phyloP scores from a whole-genome alignment of 2,888 invertebrate genomes.

The Leucophora obtusa region DNA sequence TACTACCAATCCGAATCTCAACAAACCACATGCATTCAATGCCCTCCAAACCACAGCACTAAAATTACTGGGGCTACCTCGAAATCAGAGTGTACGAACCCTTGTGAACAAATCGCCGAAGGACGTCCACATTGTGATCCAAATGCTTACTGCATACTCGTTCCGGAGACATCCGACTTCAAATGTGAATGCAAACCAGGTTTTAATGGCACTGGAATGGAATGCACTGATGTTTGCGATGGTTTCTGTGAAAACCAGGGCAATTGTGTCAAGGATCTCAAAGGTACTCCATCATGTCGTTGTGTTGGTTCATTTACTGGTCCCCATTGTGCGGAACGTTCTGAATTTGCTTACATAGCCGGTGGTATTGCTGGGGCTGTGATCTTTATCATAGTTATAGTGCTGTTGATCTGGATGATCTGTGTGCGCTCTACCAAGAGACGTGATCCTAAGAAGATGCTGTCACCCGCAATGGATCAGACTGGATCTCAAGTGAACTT shows the following conservation, averaged over 20 bases:
- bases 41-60: conserved; percentile 95
- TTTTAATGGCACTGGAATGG: conserved; percentile 91
- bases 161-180: conserved; percentile 90
- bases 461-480: conserved; percentile 92
- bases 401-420: conserved; percentile 97
- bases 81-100: conserved; percentile 91
- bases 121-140: conserved; percentile 91
- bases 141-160: conserved; percentile 91
- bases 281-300: conserved; percentile 91
- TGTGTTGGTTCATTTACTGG: conserved; percentile 96
- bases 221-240: conserved; percentile 89
- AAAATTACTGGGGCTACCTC: conserved; percentile 88
- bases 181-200: conserved; percentile 96
- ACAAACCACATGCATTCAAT: conserved; percentile 90
- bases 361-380: conserved; percentile 97
- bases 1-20: conserved; percentile 94
- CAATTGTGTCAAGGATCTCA: conserved; percentile 88
- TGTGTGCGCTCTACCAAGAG: conserved; percentile 93
- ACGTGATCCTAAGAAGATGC: conserved; percentile 94
- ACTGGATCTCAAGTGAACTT: conserved; percentile 97
- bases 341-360: conserved; percentile 96
- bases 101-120: conserved; percentile 87
- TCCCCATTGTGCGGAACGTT: conserved; percentile 91
- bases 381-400: conserved; percentile 93
- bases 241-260: conserved; percentile 94